Base-by-base conservation (phyloP, 2,888 invertebrate genomes). In the Gymnosoma rotundatum region DNA sequence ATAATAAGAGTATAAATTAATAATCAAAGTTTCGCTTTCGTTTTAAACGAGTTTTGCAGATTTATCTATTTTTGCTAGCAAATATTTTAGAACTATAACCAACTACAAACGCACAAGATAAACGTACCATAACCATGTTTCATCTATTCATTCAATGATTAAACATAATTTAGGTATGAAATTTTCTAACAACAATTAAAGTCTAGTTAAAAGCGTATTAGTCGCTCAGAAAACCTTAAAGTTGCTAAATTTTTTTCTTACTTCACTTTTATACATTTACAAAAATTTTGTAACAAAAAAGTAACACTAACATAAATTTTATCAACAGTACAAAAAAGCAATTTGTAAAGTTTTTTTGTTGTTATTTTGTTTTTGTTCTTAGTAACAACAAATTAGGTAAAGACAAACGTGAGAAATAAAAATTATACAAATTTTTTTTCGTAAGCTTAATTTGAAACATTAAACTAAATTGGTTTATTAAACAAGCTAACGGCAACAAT, bases 401-500 rank as follows among this genome's bases (percentile, higher is more conserved):
- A 61, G 32, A 21, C 14, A 70, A 79, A 75, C 66, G 70, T 70
- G 60, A 61, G 48, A 79, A 75, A 75, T 79, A 61, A 66, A 75
- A 83, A 75, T 70, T 75, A 75, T 79, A 72, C 60, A 75, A 79
- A 60, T 48, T 38, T 70, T 75, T 38, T 70, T 75, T 66, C 5
- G 2, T 32, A 32, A 36, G 60, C 64, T 64, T 72, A 61, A 83
- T 72, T 79, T 75, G 38, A 56, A 66, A 25, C 79, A 83, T 79
- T 67, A 79, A 79, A 75, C n/a, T 66, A 50, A 83, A 83, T 79
- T 79, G 56, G 60, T 75, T 54, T 78, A 10, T 60, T 18, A 38
- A 69, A 52, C n/a, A 36, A 78, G 50, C 69, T 69, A 48, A 21
- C 16, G n/a, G 20, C 18, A 45, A 38, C 21, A 58, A n/a, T 25